Evolutionary conservation across 2,888 invertebrate species (phyloP).

Genomic region (Folsomia manolachei): DNA sequence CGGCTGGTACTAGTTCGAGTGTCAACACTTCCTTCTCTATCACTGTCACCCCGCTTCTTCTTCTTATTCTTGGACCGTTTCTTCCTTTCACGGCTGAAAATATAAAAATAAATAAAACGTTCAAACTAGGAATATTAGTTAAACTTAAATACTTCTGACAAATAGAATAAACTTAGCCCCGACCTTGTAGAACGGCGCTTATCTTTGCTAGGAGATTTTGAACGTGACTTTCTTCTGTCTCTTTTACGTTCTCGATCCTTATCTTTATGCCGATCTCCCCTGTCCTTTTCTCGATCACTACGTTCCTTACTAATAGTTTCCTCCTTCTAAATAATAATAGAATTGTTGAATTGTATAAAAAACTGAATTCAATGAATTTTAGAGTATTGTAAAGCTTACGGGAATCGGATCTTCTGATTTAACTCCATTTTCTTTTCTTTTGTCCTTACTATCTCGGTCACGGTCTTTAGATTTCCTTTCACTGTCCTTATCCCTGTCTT

Average conservation of each 20-base stretch:
- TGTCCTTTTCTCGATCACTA: not conserved
- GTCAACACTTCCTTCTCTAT: constrained; percentile 32
- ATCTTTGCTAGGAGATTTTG: not conserved
- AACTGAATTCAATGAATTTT: not conserved
- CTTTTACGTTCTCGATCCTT: constrained; percentile 8
- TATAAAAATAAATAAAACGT: not conserved
- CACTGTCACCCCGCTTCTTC: constrained; percentile 35
- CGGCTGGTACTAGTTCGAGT: constrained; percentile 1
- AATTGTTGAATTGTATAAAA: not conserved
- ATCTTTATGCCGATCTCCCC: constrained; percentile 6
- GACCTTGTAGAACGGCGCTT: constrained; percentile 4
- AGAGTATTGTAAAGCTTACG: no score
- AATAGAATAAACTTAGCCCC: not conserved
- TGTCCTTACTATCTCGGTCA: not conserved
- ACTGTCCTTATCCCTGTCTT: constrained; percentile 36
- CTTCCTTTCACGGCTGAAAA: constrained; percentile 35
- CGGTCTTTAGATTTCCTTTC: constrained; percentile 16
- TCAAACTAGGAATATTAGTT: not conserved
- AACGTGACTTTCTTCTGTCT: not conserved
- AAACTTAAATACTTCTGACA: not conserved
- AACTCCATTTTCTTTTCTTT: constrained; percentile 28
- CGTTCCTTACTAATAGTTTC: not conserved
- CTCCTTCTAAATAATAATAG: not conserved
- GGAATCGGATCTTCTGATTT: not conserved
- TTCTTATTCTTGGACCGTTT: constrained; percentile 33